Conservation (phyloP, 2,797 vertebrate species). For the Paramormyrops hopkinsi region DNA sequence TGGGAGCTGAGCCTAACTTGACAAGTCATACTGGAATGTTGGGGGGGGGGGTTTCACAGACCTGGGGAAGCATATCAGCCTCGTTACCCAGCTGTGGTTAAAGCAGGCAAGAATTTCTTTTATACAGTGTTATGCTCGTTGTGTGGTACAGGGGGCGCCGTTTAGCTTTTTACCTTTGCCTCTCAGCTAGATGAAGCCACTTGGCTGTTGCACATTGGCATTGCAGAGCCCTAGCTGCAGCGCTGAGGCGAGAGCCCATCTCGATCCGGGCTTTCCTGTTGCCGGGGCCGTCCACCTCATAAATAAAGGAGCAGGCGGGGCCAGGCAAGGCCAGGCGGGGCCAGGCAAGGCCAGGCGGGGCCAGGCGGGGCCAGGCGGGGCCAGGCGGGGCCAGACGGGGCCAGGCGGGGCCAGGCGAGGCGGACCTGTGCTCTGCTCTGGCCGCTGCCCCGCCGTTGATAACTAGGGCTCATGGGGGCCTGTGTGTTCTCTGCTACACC, state of each 20-base stretch:
- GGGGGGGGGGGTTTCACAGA: not conserved
- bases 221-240: not conserved
- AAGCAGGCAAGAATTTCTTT: not conserved
- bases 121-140: not conserved
- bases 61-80: not conserved
- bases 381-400: not conserved
- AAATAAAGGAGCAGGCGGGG: not conserved
- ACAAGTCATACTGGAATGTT: not conserved
- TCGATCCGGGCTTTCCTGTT: not conserved
- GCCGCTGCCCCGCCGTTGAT: not conserved
- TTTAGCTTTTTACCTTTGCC: not conserved
- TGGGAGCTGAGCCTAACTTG: not conserved
- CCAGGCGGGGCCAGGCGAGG: not conserved
- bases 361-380: not conserved
- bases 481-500: not conserved
- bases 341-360: not conserved
- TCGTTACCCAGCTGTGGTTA: not conserved
- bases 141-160: not conserved
- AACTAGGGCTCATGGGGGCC: not conserved
- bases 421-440: not conserved
- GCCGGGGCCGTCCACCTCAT: not conserved
- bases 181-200: not conserved
- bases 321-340: not conserved
- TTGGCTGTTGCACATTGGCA: not conserved
- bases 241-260: not conserved